Conservation (phyloP, 2,888 invertebrate genomes). For the Parnassius mnemosyne region DNA sequence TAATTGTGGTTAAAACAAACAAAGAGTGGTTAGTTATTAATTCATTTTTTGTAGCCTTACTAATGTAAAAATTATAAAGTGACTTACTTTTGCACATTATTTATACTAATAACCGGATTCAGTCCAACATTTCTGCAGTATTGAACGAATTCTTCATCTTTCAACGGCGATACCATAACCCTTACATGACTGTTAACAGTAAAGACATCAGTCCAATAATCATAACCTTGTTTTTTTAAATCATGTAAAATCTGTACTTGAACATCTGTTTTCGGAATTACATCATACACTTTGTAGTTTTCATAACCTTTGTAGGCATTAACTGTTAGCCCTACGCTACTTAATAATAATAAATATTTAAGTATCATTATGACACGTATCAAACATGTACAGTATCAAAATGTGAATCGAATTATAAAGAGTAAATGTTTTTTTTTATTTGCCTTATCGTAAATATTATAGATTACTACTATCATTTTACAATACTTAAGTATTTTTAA, state of each 20-base stretch:
- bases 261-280: conserved; percentile 59
- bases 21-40: too few relatives aligned
- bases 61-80: conserved; percentile 3
- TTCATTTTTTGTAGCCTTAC: too few relatives aligned
- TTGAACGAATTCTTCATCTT: conserved; percentile 38
- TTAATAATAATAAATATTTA: conserved; percentile 27
- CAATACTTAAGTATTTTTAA: conserved; percentile 5
- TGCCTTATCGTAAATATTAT: background rate
- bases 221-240: conserved; percentile 55
- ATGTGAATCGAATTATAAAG: conserved; percentile 21
- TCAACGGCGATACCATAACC: conserved; percentile 46
- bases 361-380: conserved; percentile 29
- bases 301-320: conserved; percentile 59
- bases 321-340: conserved; percentile 27
- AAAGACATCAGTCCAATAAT: conserved; percentile 54
- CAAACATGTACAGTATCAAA: conserved; percentile 13
- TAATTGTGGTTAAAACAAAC: too few relatives aligned
- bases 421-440: conserved; percentile 7
- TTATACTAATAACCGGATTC: conserved; percentile 37
- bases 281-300: conserved; percentile 79
- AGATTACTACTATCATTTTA: conserved; percentile 8
- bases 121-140: conserved; percentile 39
- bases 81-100: conserved; percentile 53
- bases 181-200: conserved; percentile 51
- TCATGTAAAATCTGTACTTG: conserved; percentile 70